Evolutionary conservation across 2,888 invertebrate genomes (phyloP).

Genomic region (Andrena camellia): DNA sequence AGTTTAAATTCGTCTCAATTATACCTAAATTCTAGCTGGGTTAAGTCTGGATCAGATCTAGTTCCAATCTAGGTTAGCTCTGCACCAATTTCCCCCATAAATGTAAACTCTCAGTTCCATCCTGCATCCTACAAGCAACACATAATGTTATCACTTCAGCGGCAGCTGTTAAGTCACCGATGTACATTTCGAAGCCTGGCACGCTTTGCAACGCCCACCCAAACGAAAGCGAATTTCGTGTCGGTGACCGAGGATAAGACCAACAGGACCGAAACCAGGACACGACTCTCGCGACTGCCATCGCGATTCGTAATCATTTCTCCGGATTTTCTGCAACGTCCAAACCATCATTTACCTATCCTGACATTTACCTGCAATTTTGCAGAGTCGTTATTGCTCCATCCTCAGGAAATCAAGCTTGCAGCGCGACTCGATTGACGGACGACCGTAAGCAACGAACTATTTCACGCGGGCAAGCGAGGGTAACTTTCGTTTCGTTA

Average conservation of each 20-base stretch:
- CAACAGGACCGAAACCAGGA: conserved; percentile 44
- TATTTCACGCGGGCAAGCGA: background rate
- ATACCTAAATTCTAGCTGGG: no score
- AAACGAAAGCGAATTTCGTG: conserved; percentile 29
- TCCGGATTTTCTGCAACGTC: conserved; percentile 40
- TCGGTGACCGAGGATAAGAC: conserved; percentile 7
- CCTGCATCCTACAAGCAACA: background rate
- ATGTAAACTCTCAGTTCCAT: background rate
- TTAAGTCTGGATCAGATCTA: no score
- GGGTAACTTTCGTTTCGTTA: conserved; percentile 14
- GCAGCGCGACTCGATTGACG: conserved; percentile 5
- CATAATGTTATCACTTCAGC: background rate
- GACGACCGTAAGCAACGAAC: conserved; percentile 29
- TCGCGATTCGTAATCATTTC: conserved; percentile 46
- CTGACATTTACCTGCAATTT: conserved; percentile 17
- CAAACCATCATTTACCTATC: background rate
- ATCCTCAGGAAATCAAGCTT: conserved; percentile 1
- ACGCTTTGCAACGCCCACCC: conserved; percentile 13
- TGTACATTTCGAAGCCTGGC: background rate
- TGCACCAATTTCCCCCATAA: no score
- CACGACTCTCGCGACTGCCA: conserved; percentile 41
- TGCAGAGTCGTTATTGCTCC: conserved; percentile 18
- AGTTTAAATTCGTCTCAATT: no score
- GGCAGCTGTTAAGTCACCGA: background rate
- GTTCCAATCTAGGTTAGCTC: no score